Evolutionary conservation across 2,888 invertebrate species (phyloP).

Genomic region (Drosophila neonasuta): DNA sequence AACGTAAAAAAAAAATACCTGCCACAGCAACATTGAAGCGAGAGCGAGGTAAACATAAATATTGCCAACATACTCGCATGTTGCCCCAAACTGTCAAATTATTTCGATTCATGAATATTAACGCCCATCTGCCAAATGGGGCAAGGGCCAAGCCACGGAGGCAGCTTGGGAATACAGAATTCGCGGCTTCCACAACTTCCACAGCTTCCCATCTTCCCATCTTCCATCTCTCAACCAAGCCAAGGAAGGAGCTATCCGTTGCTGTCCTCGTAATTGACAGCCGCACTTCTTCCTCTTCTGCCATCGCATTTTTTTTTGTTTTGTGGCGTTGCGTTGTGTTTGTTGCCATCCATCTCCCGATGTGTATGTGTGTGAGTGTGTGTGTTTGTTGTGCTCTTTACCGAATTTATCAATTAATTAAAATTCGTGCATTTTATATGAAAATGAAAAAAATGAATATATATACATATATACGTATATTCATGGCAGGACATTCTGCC

Average conservation of each 20-base stretch:
- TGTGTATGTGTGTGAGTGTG: conserved; percentile 13
- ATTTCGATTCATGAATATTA: conserved; percentile 78
- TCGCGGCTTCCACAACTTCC: neutral
- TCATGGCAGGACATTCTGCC: conserved; percentile 32
- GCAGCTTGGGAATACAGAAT: neutral
- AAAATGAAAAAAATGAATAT: conserved; percentile 59
- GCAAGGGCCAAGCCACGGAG: conserved; percentile 2
- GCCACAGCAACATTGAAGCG: conserved; percentile 11
- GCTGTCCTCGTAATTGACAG: conserved; percentile 73
- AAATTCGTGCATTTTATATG: conserved; percentile 77
- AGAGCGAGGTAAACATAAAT: conserved; percentile 63
- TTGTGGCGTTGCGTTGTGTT: too few species aligned
- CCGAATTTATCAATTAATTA: conserved; percentile 78
- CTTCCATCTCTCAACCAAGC: neutral
- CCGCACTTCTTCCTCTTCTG: conserved; percentile 60
- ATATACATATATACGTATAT: conserved; percentile 33
- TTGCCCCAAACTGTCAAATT: conserved; percentile 78
- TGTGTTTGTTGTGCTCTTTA: conserved; percentile 57
- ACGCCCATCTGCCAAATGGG: conserved; percentile 63
- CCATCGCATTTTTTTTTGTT: conserved; percentile 7
- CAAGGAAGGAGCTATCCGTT: conserved; percentile 50
- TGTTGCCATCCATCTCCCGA: neutral
- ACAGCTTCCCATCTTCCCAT: too few species aligned
- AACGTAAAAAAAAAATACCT: neutral
- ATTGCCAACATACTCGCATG: conserved; percentile 76